These are phyloP conservation scores for Drosophila pseudoobscura DNA, from an alignment of 1,140 invertebrate species.

Conservation along the genomic window DNA sequence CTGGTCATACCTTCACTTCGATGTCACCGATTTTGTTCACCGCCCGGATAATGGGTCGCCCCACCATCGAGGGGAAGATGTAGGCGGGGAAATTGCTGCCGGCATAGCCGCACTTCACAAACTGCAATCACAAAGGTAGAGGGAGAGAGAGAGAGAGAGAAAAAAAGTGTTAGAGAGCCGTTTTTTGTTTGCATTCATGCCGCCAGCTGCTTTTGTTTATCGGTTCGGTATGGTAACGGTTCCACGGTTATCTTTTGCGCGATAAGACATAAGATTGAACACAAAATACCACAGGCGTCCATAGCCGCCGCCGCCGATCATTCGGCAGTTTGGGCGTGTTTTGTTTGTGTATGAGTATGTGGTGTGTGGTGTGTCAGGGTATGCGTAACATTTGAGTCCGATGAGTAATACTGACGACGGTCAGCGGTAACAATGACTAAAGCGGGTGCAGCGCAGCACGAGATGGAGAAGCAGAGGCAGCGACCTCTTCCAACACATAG, in stretches of 20 bases:
- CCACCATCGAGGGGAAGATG: slow-evolving; percentile 99
- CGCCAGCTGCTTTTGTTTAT: no score
- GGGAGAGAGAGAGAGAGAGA: slow-evolving; percentile 82
- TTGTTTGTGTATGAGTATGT: slow-evolving; percentile 16
- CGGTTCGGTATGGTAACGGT: no score
- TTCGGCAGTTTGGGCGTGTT: slow-evolving; percentile 24
- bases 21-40: slow-evolving; percentile 99
- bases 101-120: slow-evolving; percentile 99
- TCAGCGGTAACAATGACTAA: slow-evolving; percentile 52
- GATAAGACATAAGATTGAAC: slow-evolving; percentile 65
- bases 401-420: slow-evolving; percentile 58
- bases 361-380: slow-evolving; percentile 7
- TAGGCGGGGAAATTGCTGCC: slow-evolving; percentile 99
- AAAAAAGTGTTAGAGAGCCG: slow-evolving; percentile 27
- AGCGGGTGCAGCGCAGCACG: slow-evolving; percentile 9
- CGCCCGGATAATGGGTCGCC: slow-evolving; percentile 98
- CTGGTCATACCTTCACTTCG: slow-evolving; percentile 95
- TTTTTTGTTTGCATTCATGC: neutral
- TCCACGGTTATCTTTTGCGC: slow-evolving; percentile 7
- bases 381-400: slow-evolving; percentile 50
- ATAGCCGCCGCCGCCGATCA: slow-evolving; percentile 13
- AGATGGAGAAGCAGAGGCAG: slow-evolving; percentile 13
- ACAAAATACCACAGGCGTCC: slow-evolving; percentile 22
- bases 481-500: neutral
- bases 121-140: slow-evolving; percentile 87